Base-by-base conservation (phyloP, 2,113 vertebrate species). In the Gallinago undulata region DNA sequence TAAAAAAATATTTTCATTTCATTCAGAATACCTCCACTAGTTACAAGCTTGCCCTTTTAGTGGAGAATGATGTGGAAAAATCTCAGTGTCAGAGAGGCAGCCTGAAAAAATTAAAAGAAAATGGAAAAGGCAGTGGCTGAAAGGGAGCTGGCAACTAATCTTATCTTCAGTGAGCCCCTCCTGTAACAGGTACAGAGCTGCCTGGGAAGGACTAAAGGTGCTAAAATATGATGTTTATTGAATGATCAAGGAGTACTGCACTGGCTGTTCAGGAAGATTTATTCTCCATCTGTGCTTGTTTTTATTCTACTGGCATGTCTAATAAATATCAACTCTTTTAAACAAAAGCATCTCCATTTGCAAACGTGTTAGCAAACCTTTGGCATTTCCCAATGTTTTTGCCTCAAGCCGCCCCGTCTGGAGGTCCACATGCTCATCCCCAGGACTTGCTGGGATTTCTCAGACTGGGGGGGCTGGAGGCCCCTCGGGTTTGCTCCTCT, bases 241-340 rank as follows among this genome's bases (percentile, higher is more conserved):
- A 94, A 63, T n/a, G 90, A 94, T 84, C 75, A 37, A 57, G 79
- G 85, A 96, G 76, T n/a, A 35, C 72, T 60, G 90, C 92, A 22
- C 47, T 72, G 62, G 90, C 78, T 96, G 90, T 60, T 95, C 82
- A 72, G 82, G 80, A 89, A 96, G 96, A 96, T 93, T 96, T 93
- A 96, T 96, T 78, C 92, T 76, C 96, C 96, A 94, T 94, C 93
- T 96, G 96, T 63, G 79, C 88, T 89, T 95, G 93, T 92, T 96
- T 94, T 90, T 83, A 86, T 94, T 96, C 88, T 60, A 41, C 55
- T 89, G 56, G 93, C 96, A 94, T 75, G 64, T 64, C 92, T 92
- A 70, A 96, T 97, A 96, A 96, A 97, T 95, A 96, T 92, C 92
- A 89, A 48, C 73, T 70, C 79, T 74, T 89, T 93, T 72, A 75